phyloP scores from a whole-genome alignment of 2,797 vertebrate species.

The Eupleurogrammus muticus region DNA sequence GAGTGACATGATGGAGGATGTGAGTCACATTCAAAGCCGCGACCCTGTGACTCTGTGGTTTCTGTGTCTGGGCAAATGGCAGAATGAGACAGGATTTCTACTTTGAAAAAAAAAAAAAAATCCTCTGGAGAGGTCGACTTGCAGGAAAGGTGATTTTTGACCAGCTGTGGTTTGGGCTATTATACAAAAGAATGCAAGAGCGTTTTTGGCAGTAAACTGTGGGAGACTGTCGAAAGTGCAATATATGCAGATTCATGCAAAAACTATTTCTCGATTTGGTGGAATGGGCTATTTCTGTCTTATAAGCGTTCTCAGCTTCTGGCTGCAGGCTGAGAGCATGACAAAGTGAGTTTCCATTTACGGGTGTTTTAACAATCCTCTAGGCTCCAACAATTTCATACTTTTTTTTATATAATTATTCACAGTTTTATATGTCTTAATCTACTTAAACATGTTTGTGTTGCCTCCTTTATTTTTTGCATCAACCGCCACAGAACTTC shows the following conservation, averaged over 20 bases:
- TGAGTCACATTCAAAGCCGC: conserved; percentile 54
- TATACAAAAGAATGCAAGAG: conserved; percentile 13
- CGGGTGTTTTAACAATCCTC: conserved; percentile 20
- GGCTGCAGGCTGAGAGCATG: conserved; percentile 8
- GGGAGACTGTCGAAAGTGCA: conserved; percentile 37
- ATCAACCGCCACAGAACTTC: background rate
- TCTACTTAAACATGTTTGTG: conserved; percentile 16
- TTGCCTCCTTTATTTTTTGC: conserved; percentile 12
- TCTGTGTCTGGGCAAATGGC: conserved; percentile 38
- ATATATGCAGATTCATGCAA: conserved; percentile 50
- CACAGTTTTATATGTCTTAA: background rate
- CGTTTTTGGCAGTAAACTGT: conserved; percentile 32
- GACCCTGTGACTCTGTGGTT: conserved; percentile 48
- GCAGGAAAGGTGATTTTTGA: conserved; percentile 51
- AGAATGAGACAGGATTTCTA: conserved; percentile 14
- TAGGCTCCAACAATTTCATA: conserved; percentile 1
- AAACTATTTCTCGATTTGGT: conserved; percentile 20
- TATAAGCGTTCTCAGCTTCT: background rate
- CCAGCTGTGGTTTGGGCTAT: conserved; percentile 20
- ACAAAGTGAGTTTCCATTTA: conserved; percentile 32
- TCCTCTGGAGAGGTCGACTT: conserved; percentile 19
- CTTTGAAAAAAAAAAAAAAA: conserved; percentile 12
- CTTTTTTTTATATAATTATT: conserved; percentile 10
- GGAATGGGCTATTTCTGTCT: conserved; percentile 24
- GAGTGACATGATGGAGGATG: conserved; percentile 44